Percentiles rank a stretch among this genome's conserved stretches.
Conservation (phyloP, 1,140 invertebrate genomes). For the Vanessa atalanta region DNA sequence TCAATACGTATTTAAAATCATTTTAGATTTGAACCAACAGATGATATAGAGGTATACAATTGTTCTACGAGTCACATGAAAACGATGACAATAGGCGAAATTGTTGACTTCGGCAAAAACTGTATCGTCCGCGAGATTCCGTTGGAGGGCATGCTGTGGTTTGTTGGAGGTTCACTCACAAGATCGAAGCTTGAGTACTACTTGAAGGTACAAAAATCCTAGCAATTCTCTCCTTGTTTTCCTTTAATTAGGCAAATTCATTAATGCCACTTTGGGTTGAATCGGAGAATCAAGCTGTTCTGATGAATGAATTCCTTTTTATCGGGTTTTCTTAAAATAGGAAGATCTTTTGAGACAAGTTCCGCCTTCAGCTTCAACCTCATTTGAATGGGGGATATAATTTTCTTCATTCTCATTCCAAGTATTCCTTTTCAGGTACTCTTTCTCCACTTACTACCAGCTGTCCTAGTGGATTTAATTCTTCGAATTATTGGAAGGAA, state of each 20-base stretch:
- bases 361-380: no score
- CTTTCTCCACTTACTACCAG: slow-evolving; percentile 86
- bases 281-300: no score
- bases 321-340: no score
- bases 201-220: slow-evolving; percentile 63
- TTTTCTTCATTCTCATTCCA: background rate
- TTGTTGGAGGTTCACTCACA: slow-evolving; percentile 81
- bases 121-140: slow-evolving; percentile 81
- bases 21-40: slow-evolving; percentile 48
- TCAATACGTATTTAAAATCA: background rate
- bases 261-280: no score
- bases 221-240: background rate
- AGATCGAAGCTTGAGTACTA: slow-evolving; percentile 79
- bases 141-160: slow-evolving; percentile 86
- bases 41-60: slow-evolving; percentile 84
- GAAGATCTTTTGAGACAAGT: no score
- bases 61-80: slow-evolving; percentile 84
- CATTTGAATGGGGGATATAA: background rate
- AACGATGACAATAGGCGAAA: slow-evolving; percentile 84
- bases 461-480: slow-evolving; percentile 84
- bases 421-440: slow-evolving; percentile 72
- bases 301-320: no score
- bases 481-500: slow-evolving; percentile 83
- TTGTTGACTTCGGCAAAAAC: slow-evolving; percentile 80
- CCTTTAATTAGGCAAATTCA: no score